Percentiles rank a stretch among this genome's conserved stretches.
Conservation (phyloP, 2,888 invertebrate species). For the Aspidiotus destructor region DNA sequence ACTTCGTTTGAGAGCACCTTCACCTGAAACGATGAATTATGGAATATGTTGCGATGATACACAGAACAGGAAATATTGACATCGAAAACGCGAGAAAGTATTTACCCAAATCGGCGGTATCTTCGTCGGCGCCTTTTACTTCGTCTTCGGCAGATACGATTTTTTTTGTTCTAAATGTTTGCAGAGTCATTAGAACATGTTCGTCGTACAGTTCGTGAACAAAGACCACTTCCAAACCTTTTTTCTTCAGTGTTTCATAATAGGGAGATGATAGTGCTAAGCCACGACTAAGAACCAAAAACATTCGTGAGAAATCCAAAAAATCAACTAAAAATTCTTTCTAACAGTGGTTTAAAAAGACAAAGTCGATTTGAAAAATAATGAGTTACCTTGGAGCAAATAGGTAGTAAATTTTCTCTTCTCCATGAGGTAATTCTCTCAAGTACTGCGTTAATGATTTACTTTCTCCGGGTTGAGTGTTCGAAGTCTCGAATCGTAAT, state of each 20-base stretch:
- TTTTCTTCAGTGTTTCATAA: conserved; percentile 80
- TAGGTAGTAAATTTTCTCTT: conserved; percentile 82
- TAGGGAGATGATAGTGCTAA: conserved; percentile 92
- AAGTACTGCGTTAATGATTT: conserved; percentile 71
- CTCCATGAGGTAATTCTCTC: conserved; percentile 62
- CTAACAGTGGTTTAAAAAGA: neutral
- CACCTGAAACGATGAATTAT: conserved; percentile 2
- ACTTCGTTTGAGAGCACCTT: conserved; percentile 12
- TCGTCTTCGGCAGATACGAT: conserved; percentile 89
- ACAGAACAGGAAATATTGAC: too few species aligned
- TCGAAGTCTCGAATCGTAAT: conserved; percentile 84
- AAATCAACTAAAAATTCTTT: conserved; percentile 3
- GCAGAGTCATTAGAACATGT: conserved; percentile 79
- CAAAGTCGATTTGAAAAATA: too few species aligned
- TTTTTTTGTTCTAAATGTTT: conserved; percentile 63
- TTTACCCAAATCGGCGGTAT: conserved; percentile 5
- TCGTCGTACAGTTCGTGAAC: conserved; percentile 97
- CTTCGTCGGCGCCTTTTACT: conserved; percentile 34
- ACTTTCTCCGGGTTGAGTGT: conserved; percentile 56
- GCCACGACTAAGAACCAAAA: conserved; percentile 57
- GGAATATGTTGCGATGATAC: too few species aligned
- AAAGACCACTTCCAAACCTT: conserved; percentile 82
- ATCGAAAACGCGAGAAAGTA: too few species aligned
- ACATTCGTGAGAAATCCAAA: neutral
- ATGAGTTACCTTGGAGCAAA: conserved; percentile 72